These are phyloP conservation scores for Varecia variegata DNA, from an alignment of 2,797 vertebrate genomes.

Conservation along the genomic window DNA sequence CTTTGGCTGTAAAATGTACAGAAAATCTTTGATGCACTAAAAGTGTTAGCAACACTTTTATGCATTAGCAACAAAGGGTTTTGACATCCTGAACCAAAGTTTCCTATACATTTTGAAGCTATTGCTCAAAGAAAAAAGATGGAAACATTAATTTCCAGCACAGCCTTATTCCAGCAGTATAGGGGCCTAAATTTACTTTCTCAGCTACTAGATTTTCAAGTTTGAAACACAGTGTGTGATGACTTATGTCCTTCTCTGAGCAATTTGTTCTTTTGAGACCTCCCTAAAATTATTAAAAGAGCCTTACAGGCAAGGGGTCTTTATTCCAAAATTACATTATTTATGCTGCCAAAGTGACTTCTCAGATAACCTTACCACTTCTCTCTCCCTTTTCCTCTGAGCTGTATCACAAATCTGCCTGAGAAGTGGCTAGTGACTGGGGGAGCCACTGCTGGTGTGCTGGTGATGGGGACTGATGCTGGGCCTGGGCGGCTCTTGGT, in stretches of 20 bases:
- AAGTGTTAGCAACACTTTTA: neutral
- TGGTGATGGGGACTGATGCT: neutral
- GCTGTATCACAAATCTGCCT: neutral
- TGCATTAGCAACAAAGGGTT: neutral
- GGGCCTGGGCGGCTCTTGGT: rapidly evolving
- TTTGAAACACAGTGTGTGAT: neutral
- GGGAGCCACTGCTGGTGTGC: rapidly evolving
- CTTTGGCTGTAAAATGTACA: neutral
- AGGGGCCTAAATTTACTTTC: neutral
- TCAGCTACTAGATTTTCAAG: neutral
- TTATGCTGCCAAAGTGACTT: neutral
- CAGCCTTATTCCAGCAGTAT: neutral
- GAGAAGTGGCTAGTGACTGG: neutral
- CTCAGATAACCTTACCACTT: neutral
- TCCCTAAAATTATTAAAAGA: constrained; percentile 23
- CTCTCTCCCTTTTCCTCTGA: neutral
- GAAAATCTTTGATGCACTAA: neutral
- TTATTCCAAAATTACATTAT: constrained; percentile 32
- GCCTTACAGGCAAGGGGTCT: neutral
- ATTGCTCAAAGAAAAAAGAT: constrained; percentile 7
- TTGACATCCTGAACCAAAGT: neutral
- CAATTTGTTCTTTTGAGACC: constrained; percentile 22
- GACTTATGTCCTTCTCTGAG: neutral
- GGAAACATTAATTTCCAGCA: neutral
- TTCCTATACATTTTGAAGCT: constrained; percentile 9